Base-by-base conservation (phyloP, 2,888 invertebrate species). In the Melanostoma mellinum region DNA sequence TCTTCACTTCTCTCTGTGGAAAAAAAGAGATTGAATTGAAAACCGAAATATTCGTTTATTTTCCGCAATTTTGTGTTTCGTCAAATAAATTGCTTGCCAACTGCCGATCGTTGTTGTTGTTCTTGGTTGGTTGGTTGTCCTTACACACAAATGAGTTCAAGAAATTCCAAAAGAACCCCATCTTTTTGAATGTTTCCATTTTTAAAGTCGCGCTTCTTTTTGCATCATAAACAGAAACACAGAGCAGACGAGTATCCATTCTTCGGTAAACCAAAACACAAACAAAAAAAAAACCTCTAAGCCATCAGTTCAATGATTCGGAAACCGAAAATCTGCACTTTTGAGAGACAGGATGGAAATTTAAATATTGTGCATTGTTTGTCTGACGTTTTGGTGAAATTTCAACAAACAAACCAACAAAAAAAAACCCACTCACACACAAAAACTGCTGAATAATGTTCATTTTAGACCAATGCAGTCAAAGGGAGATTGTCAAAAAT, bases 321-420 rank as follows among this genome's bases (percentile, higher is more conserved):
- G 89, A 90, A 90, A 88, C 85, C 58, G 87, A 88, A 89, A 89
- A 89, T 89, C 89, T 89, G 89, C 88, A 88, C 89, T 89, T 90
- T 88, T 90, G 89, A 89, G 87, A 87, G 89, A 89, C 89, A 88
- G 86, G 76, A 85, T 87, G 85, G 86, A 87, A 87, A 87, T 88
- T 86, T 86, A 86, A 86, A 86, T 86, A 86, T 85, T 86, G 65
- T 82, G 56, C 74, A 84, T 84, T 84, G 78, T 84, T 75, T 44
- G 65, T 20, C 58, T 65, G 80, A 71, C 69, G 38, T 67, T 78
- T 58, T 56, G 44, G 50, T 67, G 77, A 72, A 78, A 82, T 79
- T 73, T 67, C 58, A 85, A 67, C 20, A 48, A 72, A 58, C 63
- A 68, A 73, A 48, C 52, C 58, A 32, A 79, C 40, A 58, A 40